Evolutionary conservation across 30 jellyfish, hydroid and myxozoan species (phyloP).

Genomic region (Hydractinia echinata): DNA sequence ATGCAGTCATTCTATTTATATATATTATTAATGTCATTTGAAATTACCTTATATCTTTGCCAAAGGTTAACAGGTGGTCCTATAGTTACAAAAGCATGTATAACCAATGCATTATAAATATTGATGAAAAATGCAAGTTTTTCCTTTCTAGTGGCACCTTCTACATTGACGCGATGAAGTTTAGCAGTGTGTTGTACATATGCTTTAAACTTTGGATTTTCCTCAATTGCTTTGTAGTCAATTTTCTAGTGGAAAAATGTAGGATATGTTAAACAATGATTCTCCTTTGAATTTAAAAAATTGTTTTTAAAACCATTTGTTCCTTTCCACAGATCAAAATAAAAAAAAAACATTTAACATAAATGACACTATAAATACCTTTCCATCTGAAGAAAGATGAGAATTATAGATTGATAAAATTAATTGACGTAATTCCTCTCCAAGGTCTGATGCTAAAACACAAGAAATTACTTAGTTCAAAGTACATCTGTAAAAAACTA

Average conservation of each 20-base stretch:
- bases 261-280: too few relatives aligned
- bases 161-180: slow-evolving; percentile 71
- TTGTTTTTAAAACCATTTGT: too few relatives aligned
- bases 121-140: slow-evolving; percentile 76
- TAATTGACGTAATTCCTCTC: slow-evolving; percentile 72
- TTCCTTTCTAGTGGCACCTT: slow-evolving; percentile 59
- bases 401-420: slow-evolving; percentile 54
- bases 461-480: neutral
- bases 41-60: slow-evolving; percentile 74
- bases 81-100: slow-evolving; percentile 74
- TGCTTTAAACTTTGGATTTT: slow-evolving; percentile 54
- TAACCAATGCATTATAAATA: slow-evolving; percentile 74
- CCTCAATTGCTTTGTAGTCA: slow-evolving; percentile 65
- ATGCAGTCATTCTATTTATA: too few relatives aligned
- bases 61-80: slow-evolving; percentile 89
- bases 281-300: too few relatives aligned
- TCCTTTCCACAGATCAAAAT: too few relatives aligned
- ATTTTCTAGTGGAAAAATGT: slow-evolving; percentile 44
- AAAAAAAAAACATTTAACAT: too few relatives aligned
- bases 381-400: slow-evolving; percentile 71
- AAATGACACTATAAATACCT: slow-evolving; percentile 17
- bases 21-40: too few relatives aligned
- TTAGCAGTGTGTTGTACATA: slow-evolving; percentile 73
- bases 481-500: too few relatives aligned
- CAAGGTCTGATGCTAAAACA: slow-evolving; percentile 66